Conservation (phyloP, 64 coral and sea anemone genomes). For the Dendronephthya gigantea region DNA sequence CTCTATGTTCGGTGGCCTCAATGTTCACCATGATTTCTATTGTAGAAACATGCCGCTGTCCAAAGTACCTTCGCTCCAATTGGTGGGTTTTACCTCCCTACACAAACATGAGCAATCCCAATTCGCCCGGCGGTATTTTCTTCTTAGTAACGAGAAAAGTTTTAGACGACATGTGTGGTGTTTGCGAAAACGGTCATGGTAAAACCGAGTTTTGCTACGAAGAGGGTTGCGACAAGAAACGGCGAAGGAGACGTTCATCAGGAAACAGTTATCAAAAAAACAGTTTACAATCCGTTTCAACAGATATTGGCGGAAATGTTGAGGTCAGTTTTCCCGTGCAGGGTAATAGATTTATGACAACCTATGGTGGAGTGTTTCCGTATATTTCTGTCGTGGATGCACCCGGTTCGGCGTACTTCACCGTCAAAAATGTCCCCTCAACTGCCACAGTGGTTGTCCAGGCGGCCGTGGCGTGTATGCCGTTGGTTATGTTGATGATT, state of each 20-base stretch:
- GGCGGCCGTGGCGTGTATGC: not conserved
- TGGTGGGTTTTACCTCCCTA: not conserved
- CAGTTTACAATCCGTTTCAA: not conserved
- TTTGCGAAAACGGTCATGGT: not conserved
- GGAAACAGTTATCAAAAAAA: not conserved
- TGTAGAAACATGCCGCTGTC: not conserved
- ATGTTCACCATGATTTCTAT: no score
- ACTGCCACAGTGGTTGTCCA: not conserved
- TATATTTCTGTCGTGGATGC: constrained; percentile 6
- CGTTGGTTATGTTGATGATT: not conserved
- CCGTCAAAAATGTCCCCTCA: not conserved
- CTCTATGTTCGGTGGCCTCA: no score
- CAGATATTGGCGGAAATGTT: not conserved
- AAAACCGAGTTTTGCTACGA: not conserved
- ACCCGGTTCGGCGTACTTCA: not conserved
- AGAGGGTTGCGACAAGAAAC: not conserved
- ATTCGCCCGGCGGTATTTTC: not conserved
- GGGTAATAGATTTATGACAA: not conserved
- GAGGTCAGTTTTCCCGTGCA: not conserved
- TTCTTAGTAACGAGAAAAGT: not conserved
- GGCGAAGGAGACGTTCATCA: not conserved
- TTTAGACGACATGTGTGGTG: not conserved
- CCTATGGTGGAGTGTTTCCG: not conserved
- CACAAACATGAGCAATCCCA: not conserved
- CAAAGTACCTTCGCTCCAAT: not conserved